Evolutionary conservation across 2,113 vertebrate genomes (phyloP).

Genomic region (Addax nasomaculatus): DNA sequence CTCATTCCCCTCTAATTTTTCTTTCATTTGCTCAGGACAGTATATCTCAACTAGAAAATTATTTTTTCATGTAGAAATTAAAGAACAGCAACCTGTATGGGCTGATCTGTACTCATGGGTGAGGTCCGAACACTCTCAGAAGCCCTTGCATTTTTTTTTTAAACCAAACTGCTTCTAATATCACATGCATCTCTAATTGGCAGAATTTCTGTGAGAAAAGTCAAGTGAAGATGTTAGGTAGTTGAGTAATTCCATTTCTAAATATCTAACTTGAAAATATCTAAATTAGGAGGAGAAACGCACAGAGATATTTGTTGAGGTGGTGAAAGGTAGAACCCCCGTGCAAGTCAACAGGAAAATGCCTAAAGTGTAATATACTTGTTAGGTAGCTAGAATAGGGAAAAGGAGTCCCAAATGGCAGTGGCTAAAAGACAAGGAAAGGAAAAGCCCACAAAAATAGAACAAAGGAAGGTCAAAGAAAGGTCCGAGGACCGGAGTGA

Average conservation of each 20-base stretch:
- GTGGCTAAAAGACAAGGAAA: no score
- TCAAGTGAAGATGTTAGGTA: background rate
- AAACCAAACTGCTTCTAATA: background rate
- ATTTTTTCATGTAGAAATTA: background rate
- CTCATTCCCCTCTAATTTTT: background rate
- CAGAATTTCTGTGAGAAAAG: background rate
- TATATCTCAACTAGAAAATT: background rate
- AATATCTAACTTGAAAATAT: background rate
- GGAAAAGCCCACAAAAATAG: no score
- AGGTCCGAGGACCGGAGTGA: accelerated
- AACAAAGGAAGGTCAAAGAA: no score
- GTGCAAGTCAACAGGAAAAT: background rate
- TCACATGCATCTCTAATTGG: background rate
- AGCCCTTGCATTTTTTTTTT: background rate
- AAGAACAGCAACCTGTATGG: background rate
- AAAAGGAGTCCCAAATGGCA: no score
- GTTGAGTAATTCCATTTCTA: background rate
- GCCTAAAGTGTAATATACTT: background rate
- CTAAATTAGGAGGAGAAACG: background rate
- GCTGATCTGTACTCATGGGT: background rate
- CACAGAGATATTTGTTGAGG: background rate
- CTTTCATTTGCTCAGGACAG: background rate
- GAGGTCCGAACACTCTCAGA: background rate
- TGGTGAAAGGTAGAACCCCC: background rate
- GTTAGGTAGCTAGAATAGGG: no score